phyloP scores from a whole-genome alignment of 2,888 invertebrate genomes.

The Pristionchus mayeri region DNA sequence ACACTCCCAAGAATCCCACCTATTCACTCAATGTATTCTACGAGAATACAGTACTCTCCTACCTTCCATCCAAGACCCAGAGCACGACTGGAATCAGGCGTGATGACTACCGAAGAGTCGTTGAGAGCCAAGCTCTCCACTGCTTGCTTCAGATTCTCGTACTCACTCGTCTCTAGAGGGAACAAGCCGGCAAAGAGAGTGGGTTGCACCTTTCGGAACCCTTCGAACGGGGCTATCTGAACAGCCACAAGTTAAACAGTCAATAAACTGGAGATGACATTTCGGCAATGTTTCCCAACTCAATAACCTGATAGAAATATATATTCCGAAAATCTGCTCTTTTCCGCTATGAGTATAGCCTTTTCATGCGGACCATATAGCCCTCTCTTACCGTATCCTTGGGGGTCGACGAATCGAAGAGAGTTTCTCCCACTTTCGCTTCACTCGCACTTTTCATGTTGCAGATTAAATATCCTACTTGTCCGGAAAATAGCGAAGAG shows the following conservation, averaged over 20 bases:
- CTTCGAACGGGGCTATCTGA: slow-evolving; percentile 26
- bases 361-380: no score
- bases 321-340: no score
- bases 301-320: no score
- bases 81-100: slow-evolving; percentile 82
- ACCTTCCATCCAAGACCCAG: slow-evolving; percentile 79
- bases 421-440: slow-evolving; percentile 72
- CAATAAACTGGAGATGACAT: no score
- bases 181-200: slow-evolving; percentile 91
- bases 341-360: no score
- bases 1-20: slow-evolving; percentile 77
- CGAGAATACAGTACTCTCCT: slow-evolving; percentile 48
- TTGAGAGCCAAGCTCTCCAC: slow-evolving; percentile 93
- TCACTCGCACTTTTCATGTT: slow-evolving; percentile 83
- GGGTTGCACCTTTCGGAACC: slow-evolving; percentile 80
- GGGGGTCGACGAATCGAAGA: slow-evolving; percentile 57
- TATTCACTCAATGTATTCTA: background rate
- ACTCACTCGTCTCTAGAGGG: slow-evolving; percentile 84
- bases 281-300: no score
- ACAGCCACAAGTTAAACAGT: no score
- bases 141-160: slow-evolving; percentile 81
- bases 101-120: slow-evolving; percentile 91
- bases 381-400: slow-evolving; percentile 34
- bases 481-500: slow-evolving; percentile 83
- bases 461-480: slow-evolving; percentile 91